A percentile compares a stretch with the other conserved stretches of the same genome.
Evolutionary conservation across 2,797 vertebrate genomes (phyloP).

Genomic region (Acropternis orthonyx): DNA sequence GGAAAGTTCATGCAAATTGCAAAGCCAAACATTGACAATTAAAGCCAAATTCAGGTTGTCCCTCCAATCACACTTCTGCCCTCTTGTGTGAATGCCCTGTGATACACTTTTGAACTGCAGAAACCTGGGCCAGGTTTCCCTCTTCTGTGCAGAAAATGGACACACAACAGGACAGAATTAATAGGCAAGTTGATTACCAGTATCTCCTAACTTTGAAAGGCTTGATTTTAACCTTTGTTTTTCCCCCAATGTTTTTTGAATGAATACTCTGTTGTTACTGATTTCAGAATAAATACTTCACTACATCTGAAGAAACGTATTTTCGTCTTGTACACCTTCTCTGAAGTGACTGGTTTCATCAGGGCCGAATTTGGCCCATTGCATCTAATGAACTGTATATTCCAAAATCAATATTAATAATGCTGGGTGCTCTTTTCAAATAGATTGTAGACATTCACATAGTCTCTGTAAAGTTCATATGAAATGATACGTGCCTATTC

Average conservation of each 20-base stretch:
- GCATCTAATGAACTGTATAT: slow-evolving; percentile 19
- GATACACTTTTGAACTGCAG: slow-evolving; percentile 18
- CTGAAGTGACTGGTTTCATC: not conserved
- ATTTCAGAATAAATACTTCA: slow-evolving; percentile 1
- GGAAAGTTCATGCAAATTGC: slow-evolving; percentile 21
- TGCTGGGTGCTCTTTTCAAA: not conserved
- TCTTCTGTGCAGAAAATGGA: not conserved
- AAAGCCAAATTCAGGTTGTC: not conserved
- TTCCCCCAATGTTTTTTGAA: not conserved
- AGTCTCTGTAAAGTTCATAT: slow-evolving; percentile 46
- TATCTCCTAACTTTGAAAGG: not conserved
- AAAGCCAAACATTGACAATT: slow-evolving; percentile 11
- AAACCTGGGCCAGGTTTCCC: not conserved
- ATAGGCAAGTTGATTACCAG: not conserved
- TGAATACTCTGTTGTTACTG: not conserved
- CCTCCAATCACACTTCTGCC: slow-evolving; percentile 51
- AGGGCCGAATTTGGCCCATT: not conserved
- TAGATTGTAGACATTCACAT: slow-evolving; percentile 13
- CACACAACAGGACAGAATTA: not conserved
- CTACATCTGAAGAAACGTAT: not conserved
- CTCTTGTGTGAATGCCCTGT: slow-evolving; percentile 49
- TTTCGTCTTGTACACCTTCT: not conserved
- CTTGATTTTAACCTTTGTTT: not conserved
- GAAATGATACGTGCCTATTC: slow-evolving; percentile 33
- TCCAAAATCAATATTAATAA: slow-evolving; percentile 65